Evolutionary conservation across 2,888 invertebrate species (phyloP).

Genomic region (Himalopsyche kuldschensis): DNA sequence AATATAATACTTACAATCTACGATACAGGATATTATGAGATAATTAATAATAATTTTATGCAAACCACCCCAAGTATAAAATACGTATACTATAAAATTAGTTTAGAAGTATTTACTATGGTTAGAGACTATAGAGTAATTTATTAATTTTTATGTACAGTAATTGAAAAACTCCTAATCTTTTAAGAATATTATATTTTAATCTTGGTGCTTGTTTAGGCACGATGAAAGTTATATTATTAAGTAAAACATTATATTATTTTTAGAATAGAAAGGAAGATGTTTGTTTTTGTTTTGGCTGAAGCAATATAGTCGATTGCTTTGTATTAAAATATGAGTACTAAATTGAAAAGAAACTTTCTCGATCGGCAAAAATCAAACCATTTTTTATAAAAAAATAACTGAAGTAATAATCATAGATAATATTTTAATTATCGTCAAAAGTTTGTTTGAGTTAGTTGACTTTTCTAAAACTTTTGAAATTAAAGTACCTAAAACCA

Average conservation of each 20-base stretch:
- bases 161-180: not conserved
- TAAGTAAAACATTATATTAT: not conserved
- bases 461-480: not conserved
- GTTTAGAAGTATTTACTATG: not conserved
- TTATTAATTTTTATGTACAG: not conserved
- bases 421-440: not conserved
- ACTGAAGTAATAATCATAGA: not conserved
- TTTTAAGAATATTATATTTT: slow-evolving; percentile 4
- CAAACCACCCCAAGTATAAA: not conserved
- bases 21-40: not conserved
- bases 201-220: slow-evolving; percentile 37
- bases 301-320: slow-evolving; percentile 1
- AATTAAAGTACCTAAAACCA: not conserved
- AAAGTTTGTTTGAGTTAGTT: not conserved
- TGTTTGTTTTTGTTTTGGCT: slow-evolving; percentile 6
- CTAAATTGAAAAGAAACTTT: not conserved
- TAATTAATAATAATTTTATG: not conserved
- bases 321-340: not conserved
- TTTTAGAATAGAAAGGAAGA: slow-evolving; percentile 37
- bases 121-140: not conserved
- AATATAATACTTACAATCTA: not conserved
- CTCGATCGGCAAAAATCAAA: not conserved
- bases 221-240: slow-evolving; percentile 25
- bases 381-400: not conserved
- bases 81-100: not conserved